phyloP scores from a whole-genome alignment of 2,888 invertebrate genomes.

The Dexiosoma caninum region DNA sequence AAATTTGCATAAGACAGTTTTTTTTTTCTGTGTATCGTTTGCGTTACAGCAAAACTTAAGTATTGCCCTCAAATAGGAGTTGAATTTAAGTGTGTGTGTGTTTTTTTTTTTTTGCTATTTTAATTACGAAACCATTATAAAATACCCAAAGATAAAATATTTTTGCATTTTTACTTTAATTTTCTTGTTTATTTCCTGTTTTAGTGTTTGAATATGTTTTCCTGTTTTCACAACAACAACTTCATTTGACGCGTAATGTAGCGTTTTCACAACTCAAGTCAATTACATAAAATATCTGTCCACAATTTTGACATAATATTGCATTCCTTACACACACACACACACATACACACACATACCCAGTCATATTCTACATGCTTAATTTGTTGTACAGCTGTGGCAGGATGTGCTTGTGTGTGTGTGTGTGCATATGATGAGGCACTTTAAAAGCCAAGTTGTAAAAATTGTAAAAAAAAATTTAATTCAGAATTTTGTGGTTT shows the following conservation, averaged over 20 bases:
- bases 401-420: no score
- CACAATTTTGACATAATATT: conserved; percentile 60
- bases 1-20: no score
- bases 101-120: no score
- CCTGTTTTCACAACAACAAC: not conserved
- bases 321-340: conserved; percentile 30
- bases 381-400: conserved; percentile 22
- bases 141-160: not conserved
- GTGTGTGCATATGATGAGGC: not conserved
- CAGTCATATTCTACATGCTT: not conserved
- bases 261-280: not conserved
- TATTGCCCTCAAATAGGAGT: not conserved
- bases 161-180: not conserved
- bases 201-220: not conserved
- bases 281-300: conserved; percentile 48
- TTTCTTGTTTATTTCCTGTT: not conserved
- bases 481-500: conserved; percentile 19
- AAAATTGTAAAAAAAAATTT: not conserved
- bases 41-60: not conserved
- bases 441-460: not conserved
- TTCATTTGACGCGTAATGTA: not conserved
- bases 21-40: no score
- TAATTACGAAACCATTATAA: conserved; percentile 29
- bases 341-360: no score
- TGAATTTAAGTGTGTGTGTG: no score